A percentile compares a stretch with the other conserved stretches of the same genome.
These are phyloP conservation scores for Batillaria attramentaria DNA, from an alignment of 1,140 invertebrate genomes.

Conservation along the genomic window DNA sequence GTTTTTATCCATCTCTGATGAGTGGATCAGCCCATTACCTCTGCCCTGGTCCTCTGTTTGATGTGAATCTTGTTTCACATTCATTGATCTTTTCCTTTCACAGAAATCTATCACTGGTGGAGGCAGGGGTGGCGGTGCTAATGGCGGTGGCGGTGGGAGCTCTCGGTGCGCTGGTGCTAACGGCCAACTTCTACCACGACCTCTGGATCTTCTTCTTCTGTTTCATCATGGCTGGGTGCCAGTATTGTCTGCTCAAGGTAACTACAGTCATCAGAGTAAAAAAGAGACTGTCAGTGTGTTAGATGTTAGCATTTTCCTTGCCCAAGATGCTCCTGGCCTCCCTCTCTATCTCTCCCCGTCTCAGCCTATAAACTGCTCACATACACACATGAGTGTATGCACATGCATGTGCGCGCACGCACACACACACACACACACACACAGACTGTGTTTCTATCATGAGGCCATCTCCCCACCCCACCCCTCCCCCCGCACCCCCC, in stretches of 20 bases:
- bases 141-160: constrained; percentile 90
- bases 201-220: constrained; percentile 95
- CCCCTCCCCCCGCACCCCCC: no score
- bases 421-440: constrained; percentile 5
- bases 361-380: background rate
- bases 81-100: constrained; percentile 38
- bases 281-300: background rate
- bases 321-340: background rate
- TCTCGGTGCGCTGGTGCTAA: constrained; percentile 87
- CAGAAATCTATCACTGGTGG: constrained; percentile 85
- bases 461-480: no score
- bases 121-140: constrained; percentile 87
- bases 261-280: constrained; percentile 21
- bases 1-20: background rate
- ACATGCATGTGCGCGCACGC: background rate
- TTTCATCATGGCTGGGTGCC: constrained; percentile 95
- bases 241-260: constrained; percentile 95
- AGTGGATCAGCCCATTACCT: no score
- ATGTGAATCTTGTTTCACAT: constrained; percentile 12
- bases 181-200: constrained; percentile 90
- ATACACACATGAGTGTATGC: no score
- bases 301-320: background rate
- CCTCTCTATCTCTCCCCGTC: background rate
- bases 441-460: background rate
- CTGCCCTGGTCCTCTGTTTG: background rate